Evolutionary conservation across 1,140 invertebrate species (phyloP), one percentile per base, ranked within the genome.

Genomic region (Pomacea maculata): DNA sequence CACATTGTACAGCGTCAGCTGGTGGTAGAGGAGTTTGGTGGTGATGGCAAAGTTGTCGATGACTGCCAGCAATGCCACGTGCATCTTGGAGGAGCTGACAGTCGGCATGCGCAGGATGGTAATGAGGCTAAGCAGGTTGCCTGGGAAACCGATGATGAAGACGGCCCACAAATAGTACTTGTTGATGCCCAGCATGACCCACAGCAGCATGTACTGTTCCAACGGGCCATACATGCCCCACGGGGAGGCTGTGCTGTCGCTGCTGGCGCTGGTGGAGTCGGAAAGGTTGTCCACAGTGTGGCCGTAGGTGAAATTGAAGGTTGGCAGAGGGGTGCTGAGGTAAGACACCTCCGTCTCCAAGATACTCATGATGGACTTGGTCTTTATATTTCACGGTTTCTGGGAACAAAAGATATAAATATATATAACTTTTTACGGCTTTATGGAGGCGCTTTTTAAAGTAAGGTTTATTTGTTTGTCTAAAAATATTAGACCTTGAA

Each of bases 121-220:
- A 54, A 87, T 67, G 3, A 88, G 75, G n/a, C 83, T 86, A 2
- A 86, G 85, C 10, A 87, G 17, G 64, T 86, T 89, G 7, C 88
- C 88, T 14, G 87, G 85, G 29, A 87, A 76, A 45, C 88, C 88
- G n/a, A 89, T 72, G 0, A 75, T 83, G 65, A 84, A 80, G 0
- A 89, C 74, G 11, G 88, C 74, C 80, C 86, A 87, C 21, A 87
- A 78, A 73, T 87, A 88, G 78, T 89, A 86, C 2, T 79, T 81
- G 74, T 87, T 85, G 55, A 89, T 86, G 45, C 34, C 80, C 6
- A 71, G 15, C 29, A 75, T 73, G 25, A 82, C 79, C 52, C 73
- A 70, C 70, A 79, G 78, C 61, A 83, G 75, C 9, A 21, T 65
- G 78, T 79, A 85, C 21, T 71, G 64, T 19, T 78, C 2, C 52